A percentile compares a stretch with the other conserved stretches of the same genome.
Evolutionary conservation across 2,888 invertebrate genomes (phyloP).

Genomic region (Sphinx pinastri): DNA sequence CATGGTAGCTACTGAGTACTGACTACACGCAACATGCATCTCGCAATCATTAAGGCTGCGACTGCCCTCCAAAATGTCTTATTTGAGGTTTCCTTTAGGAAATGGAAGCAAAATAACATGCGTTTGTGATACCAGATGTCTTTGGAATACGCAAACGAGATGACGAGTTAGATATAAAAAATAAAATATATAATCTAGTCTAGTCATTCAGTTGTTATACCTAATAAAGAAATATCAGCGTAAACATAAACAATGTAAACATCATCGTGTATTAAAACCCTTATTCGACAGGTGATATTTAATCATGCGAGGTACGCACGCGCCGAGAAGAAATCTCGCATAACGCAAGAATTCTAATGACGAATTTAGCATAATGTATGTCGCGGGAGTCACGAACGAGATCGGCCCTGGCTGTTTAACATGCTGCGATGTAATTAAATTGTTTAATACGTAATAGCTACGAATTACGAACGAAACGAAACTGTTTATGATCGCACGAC

Average conservation of each 20-base stretch:
- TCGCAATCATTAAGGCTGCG: background rate
- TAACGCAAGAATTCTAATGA: constrained; percentile 12
- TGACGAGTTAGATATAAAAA: no score
- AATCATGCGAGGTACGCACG: constrained; percentile 15
- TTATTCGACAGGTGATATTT: constrained; percentile 7
- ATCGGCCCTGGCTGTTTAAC: background rate
- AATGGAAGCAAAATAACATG: no score
- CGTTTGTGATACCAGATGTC: no score
- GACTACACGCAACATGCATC: background rate
- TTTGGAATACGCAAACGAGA: no score
- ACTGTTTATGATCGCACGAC: background rate
- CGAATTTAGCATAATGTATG: constrained; percentile 17
- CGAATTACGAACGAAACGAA: background rate
- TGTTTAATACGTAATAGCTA: constrained; percentile 8
- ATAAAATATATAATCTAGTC: no score
- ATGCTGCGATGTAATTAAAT: background rate
- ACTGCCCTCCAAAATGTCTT: no score
- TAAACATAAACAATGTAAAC: background rate
- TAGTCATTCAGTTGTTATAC: no score
- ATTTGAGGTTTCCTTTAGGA: no score
- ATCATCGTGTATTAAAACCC: background rate
- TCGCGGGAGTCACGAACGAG: constrained; percentile 17
- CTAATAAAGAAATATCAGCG: no score
- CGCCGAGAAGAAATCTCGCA: constrained; percentile 20
- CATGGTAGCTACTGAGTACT: constrained; percentile 1